Conservation (phyloP, 2,888 invertebrate species). For the Pristionchus japonicus region DNA sequence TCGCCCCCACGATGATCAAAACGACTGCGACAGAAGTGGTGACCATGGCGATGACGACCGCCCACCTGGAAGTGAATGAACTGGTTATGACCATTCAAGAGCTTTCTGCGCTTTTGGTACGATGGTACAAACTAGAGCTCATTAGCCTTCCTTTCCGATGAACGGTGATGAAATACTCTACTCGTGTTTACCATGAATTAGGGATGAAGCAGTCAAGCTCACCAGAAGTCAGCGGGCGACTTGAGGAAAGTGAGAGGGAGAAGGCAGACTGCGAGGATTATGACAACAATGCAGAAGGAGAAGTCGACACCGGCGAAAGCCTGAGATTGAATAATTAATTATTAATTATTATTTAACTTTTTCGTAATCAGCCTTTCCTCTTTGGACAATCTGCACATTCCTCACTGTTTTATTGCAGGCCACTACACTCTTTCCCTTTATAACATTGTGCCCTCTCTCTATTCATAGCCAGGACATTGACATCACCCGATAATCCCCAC, state of each 20-base stretch:
- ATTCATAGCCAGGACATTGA: neutral
- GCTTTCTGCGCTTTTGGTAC: too few relatives aligned
- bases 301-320: constrained; percentile 57
- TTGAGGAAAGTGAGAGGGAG: constrained; percentile 72
- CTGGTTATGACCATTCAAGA: too few relatives aligned
- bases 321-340: constrained; percentile 48
- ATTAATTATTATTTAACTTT: neutral
- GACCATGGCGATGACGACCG: constrained; percentile 71
- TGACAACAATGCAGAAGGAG: constrained; percentile 68
- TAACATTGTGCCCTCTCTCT: neutral
- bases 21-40: constrained; percentile 72
- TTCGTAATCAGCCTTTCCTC: too few relatives aligned
- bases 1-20: constrained; percentile 67
- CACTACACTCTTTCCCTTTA: neutral
- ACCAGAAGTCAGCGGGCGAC: constrained; percentile 74
- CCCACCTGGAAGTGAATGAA: constrained; percentile 67
- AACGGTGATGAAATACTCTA: too few relatives aligned
- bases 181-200: too few relatives aligned
- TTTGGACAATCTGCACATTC: neutral
- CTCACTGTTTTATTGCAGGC: neutral
- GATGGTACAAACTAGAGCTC: too few relatives aligned
- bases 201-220: too few relatives aligned
- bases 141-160: too few relatives aligned
- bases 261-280: constrained; percentile 67
- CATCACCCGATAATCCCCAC: constrained; percentile 8